Evolutionary conservation across 2,797 vertebrate species (phyloP).

Genomic region (Anguilla marmorata): DNA sequence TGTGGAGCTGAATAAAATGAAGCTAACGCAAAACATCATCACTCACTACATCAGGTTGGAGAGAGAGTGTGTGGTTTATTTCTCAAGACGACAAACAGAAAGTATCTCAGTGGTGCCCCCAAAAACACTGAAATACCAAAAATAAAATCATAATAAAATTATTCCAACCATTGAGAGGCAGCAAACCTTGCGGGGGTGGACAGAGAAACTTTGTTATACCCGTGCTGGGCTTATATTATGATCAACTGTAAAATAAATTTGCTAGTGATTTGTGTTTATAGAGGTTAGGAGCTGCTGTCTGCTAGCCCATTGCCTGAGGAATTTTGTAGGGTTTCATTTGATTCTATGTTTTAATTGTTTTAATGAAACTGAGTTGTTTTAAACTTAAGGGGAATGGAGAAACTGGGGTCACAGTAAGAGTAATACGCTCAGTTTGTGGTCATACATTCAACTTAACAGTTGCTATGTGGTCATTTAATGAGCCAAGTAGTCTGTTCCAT

Average conservation of each 20-base stretch:
- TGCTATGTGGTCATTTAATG: not conserved
- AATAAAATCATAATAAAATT: too few relatives aligned
- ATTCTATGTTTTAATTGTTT: not conserved
- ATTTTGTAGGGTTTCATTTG: not conserved
- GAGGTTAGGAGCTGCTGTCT: not conserved
- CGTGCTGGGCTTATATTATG: not conserved
- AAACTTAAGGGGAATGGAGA: not conserved
- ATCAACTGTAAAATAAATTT: not conserved
- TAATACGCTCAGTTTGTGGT: not conserved
- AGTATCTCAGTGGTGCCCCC: too few relatives aligned
- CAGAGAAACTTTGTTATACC: too few relatives aligned
- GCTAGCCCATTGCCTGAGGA: too few relatives aligned
- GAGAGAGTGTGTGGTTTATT: too few relatives aligned
- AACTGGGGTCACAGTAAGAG: not conserved
- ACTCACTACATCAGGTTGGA: too few relatives aligned
- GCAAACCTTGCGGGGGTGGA: too few relatives aligned
- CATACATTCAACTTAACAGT: not conserved
- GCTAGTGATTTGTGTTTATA: not conserved
- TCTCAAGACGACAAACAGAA: too few relatives aligned
- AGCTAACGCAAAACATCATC: too few relatives aligned
- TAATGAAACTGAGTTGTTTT: not conserved
- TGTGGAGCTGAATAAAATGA: too few relatives aligned
- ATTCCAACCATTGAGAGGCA: too few relatives aligned
- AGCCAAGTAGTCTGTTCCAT: not conserved
- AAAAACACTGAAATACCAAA: too few relatives aligned